Conservation (phyloP, 1,140 invertebrate species). For the Cydia strobilella region DNA sequence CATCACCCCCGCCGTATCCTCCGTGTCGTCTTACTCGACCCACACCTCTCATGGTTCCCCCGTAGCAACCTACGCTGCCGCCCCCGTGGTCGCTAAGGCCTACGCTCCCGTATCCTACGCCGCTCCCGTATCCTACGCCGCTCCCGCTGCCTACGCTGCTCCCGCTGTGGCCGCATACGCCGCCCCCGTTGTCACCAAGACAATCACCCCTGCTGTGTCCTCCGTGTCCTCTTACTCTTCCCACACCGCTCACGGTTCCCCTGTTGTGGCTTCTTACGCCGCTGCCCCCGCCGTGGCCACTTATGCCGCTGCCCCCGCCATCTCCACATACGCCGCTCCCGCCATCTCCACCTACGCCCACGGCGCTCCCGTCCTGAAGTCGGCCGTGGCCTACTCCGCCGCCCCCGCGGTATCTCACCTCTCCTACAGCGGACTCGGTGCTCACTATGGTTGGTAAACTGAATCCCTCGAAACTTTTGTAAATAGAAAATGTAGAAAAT, state of each 20-base stretch:
- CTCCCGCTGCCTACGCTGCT: conserved; percentile 8
- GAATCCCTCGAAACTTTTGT: conserved; percentile 32
- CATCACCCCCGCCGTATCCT: conserved; percentile 43
- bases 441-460: conserved; percentile 39
- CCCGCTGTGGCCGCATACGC: conserved; percentile 21
- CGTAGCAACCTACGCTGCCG: conserved; percentile 38
- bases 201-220: conserved; percentile 31
- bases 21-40: conserved; percentile 49
- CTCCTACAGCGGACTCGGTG: conserved; percentile 37
- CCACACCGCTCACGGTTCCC: conserved; percentile 34
- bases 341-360: conserved; percentile 32
- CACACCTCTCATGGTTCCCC: conserved; percentile 49
- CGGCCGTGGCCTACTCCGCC: conserved; percentile 38
- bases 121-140: conserved; percentile 18
- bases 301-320: conserved; percentile 32
- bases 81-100: conserved; percentile 35
- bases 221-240: conserved; percentile 31
- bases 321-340: conserved; percentile 31
- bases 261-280: conserved; percentile 34
- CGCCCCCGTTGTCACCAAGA: conserved; percentile 18
- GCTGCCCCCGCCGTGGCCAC: conserved; percentile 33
- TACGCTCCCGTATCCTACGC: conserved; percentile 12
- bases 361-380: conserved; percentile 36
- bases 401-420: conserved; percentile 38
- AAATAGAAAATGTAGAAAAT: conserved; percentile 34